phyloP scores from a whole-genome alignment of 2,113 vertebrate genomes.

The Pontoporia blainvillei region DNA sequence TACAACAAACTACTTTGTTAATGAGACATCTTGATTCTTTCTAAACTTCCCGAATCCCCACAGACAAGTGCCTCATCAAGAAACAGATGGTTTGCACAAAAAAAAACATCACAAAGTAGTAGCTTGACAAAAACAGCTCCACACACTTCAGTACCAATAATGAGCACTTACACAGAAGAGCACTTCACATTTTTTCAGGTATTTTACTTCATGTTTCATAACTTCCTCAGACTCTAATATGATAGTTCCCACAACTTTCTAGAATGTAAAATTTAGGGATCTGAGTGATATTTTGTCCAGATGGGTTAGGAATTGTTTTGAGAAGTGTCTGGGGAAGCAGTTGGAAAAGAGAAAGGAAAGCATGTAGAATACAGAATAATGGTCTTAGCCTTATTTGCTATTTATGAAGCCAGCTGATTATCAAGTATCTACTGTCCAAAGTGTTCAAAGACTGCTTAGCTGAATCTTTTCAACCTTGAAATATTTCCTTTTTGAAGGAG shows the following conservation, averaged over 20 bases:
- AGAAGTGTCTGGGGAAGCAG: background rate
- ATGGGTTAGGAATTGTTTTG: background rate
- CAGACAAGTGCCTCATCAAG: background rate
- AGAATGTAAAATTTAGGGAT: background rate
- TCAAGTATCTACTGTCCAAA: background rate
- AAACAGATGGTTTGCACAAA: slow-evolving; percentile 23
- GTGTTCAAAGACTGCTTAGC: background rate
- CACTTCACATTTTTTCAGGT: background rate
- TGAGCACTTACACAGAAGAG: background rate
- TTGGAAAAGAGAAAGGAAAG: background rate
- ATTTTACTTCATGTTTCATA: background rate
- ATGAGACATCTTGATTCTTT: slow-evolving; percentile 13
- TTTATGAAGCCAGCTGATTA: background rate
- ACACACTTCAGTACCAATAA: background rate
- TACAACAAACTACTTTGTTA: background rate
- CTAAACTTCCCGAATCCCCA: slow-evolving; percentile 13
- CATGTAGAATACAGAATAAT: background rate
- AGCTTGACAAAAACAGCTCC: background rate
- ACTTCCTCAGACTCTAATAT: background rate
- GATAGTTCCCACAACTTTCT: background rate
- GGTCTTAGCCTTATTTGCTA: background rate
- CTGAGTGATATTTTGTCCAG: background rate
- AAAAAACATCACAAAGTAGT: background rate
- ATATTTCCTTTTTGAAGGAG: background rate
- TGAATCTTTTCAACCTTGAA: background rate